Evolutionary conservation across 2,888 invertebrate genomes (phyloP), one percentile per base, ranked within the genome.

Genomic region (Pandemis corylana): DNA sequence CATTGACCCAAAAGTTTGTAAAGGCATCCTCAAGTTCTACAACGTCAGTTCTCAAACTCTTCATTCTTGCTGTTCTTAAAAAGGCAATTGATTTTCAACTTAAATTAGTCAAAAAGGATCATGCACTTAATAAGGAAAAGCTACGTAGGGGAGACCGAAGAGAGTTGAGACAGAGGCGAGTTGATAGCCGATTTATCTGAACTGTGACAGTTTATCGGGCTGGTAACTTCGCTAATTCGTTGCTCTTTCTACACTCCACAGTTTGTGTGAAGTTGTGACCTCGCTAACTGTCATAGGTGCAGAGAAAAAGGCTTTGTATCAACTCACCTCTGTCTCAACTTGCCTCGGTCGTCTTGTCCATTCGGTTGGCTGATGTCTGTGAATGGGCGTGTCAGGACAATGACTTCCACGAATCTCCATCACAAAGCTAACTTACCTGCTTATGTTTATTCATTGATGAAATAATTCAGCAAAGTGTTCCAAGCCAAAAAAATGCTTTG

Each of bases 391-490:
- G 63, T 7, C 49, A 56, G 53, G 53, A 65, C 53, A 72, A 65
- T 28, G 65, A 56, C 56, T 65, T 74, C 73, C 49, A 51, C 69
- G 73, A 74, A 74, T 69, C 49, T 61, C 49, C 65, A 69, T 73
- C 10, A 73, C 59, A 69, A 73, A 20, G 61, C 62, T 42, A 61
- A 67, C 42, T 69, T 28, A 59, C 59, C 28, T 59, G 44, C 69
- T 56, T 65, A 49, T 65, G 65, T 65, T 44, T 49, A 13, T 20
- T 49, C 65, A 28, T n/a, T 28, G 65, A 28, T 49, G 65, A 46
- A 65, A 49, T 49, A 13, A 49, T 65, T n/a, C 36, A 46, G 28
- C 13, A 13, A 46, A 65, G 20, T 65, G 13, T 49, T 28, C 49
- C 2, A 28, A 44, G 44, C 53, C 15, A 44, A 56, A 28, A 15